Conservation (phyloP, 2,888 invertebrate genomes). For the Torymus tubicola region DNA sequence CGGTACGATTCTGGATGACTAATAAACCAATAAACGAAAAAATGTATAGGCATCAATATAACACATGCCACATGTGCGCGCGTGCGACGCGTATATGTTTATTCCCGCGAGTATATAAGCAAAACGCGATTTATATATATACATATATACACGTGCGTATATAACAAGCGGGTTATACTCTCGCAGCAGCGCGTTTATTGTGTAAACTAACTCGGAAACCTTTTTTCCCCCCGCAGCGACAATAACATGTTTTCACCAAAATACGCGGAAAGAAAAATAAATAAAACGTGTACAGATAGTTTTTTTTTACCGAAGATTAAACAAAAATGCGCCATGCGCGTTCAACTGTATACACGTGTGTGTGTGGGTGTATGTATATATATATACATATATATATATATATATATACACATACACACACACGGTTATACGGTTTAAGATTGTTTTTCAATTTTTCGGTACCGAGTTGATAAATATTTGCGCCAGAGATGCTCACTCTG, state of each 20-base stretch:
- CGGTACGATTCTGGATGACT: no score
- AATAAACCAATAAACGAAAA: not conserved
- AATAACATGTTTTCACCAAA: slow-evolving; percentile 36
- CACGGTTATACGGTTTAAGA: no score
- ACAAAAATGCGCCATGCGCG: no score
- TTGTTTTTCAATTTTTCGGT: no score
- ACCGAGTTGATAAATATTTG: no score
- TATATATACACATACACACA: no score
- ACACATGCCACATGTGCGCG: not conserved
- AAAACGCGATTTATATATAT: slow-evolving; percentile 12
- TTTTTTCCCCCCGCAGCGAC: not conserved
- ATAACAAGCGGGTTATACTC: slow-evolving; percentile 9
- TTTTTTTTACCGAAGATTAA: no score
- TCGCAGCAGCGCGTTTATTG: slow-evolving; percentile 16
- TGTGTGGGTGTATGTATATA: no score
- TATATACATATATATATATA: no score
- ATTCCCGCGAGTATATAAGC: slow-evolving; percentile 14
- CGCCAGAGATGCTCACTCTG: no score
- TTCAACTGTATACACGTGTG: no score
- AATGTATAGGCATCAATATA: not conserved
- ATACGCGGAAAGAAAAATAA: not conserved
- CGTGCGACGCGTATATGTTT: not conserved
- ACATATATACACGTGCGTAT: no score
- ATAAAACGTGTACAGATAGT: not conserved
- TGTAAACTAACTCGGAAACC: slow-evolving; percentile 26